Evolutionary conservation across 1,140 invertebrate genomes (phyloP).

Genomic region (Lepeophtheirus salmonis): DNA sequence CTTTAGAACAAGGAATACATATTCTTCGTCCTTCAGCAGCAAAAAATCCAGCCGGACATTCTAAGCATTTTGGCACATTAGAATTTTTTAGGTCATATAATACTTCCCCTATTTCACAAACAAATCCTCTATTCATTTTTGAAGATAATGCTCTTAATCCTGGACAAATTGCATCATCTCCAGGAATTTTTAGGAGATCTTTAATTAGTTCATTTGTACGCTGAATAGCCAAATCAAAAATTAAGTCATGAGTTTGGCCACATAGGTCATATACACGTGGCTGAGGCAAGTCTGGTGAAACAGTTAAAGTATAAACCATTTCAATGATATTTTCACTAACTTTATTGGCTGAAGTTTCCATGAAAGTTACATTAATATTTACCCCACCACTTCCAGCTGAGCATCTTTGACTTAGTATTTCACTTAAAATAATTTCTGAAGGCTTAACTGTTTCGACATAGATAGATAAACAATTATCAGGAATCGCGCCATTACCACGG

Average conservation of each 20-base stretch:
- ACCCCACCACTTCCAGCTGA: conserved; percentile 64
- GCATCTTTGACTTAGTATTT: conserved; percentile 65
- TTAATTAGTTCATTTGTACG: conserved; percentile 77
- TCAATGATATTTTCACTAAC: conserved; percentile 64
- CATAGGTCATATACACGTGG: conserved; percentile 80
- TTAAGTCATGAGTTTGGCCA: conserved; percentile 72
- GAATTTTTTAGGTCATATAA: conserved; percentile 64
- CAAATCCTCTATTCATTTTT: conserved; percentile 66
- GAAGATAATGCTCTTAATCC: conserved; percentile 64
- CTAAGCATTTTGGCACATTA: conserved; percentile 74
- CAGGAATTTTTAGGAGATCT: conserved; percentile 62
- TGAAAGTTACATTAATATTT: conserved; percentile 78
- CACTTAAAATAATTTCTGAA: conserved; percentile 58
- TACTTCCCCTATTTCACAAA: conserved; percentile 77
- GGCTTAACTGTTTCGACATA: conserved; percentile 64
- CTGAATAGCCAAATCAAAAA: conserved; percentile 81
- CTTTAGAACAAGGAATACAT: conserved; percentile 69
- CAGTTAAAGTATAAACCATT: conserved; percentile 68
- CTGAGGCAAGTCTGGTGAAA: conserved; percentile 64
- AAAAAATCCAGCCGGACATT: conserved; percentile 87
- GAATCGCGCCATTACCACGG: conserved; percentile 65
- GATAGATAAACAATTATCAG: conserved; percentile 55
- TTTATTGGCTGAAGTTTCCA: conserved; percentile 50
- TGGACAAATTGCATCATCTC: conserved; percentile 75
- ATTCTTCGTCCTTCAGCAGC: conserved; percentile 63